Base-by-base conservation (phyloP, 2,113 vertebrate genomes). In the Eudyptes chrysolophus region DNA sequence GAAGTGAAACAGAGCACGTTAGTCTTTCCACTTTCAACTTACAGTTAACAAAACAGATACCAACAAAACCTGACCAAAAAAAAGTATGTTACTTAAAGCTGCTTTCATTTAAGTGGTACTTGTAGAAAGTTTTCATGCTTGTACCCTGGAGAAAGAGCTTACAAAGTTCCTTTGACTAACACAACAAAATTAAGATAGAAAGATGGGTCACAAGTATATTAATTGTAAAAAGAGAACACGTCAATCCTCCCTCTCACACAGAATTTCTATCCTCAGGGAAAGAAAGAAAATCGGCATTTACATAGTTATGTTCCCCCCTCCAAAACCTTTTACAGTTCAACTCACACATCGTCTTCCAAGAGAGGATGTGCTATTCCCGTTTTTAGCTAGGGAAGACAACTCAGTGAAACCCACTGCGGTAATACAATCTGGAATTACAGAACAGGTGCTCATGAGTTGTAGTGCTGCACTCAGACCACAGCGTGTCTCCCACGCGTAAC, bases 71-170 rank as follows among this genome's bases (percentile, higher is more conserved):
- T 13, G 30, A 61, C 30, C 6, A n/a, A 71, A 60, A 72, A 17
- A 5, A 3, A 0, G 0, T 2, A 14, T 32, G 48, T 27, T 69
- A 72, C 9, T 27, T 46, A 64, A 54, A 92, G 16, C 3, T 49
- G 38, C 48, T 66, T 87, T 68, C 25, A 52, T 52, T 51, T 26
- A 38, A 87, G 66, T 34, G 4, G 7, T 62, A 42, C 32, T 21
- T 64, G n/a, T n/a, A 65, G 49, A 38, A 68, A 90, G 26, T 42
- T 82, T 66, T 92, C 13, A 69, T 6, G n/a, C 18, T 32, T 70
- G 21, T 16, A 60, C 24, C 7, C 36, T 24, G 40, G 46, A 81
- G 60, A 65, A 80, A 76, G 13, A 92, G 44, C 29, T 57, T 36
- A 66, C 19, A 32, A 52, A 72, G 19, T 40, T 76, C 36, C n/a